Percentiles rank a stretch among this genome's conserved stretches.
These are phyloP conservation scores for Cephonodes hylas DNA, from an alignment of 2,888 invertebrate genomes.

Conservation along the genomic window DNA sequence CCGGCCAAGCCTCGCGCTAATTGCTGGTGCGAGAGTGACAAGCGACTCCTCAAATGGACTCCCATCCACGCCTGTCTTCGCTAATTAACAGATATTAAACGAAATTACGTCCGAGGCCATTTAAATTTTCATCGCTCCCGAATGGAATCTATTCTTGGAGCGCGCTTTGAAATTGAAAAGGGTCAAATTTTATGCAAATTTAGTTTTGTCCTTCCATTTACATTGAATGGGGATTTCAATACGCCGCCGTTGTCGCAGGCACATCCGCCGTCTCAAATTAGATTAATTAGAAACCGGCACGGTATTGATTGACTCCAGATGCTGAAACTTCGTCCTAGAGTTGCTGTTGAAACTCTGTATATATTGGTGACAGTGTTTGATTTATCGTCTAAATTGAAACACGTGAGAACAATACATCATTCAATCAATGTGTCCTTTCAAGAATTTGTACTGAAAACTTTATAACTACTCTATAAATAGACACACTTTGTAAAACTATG, in stretches of 20 bases:
- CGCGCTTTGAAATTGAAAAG: conserved; percentile 37
- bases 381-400: too few relatives aligned
- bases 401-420: too few relatives aligned
- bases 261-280: too few relatives aligned
- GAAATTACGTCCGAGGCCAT: conserved; percentile 43
- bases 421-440: too few relatives aligned
- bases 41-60: neutral
- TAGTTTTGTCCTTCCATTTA: conserved; percentile 40
- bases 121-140: conserved; percentile 48
- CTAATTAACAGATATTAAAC: conserved; percentile 47
- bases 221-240: conserved; percentile 23
- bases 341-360: neutral
- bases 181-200: conserved; percentile 44
- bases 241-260: neutral
- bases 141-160: conserved; percentile 26
- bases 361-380: neutral
- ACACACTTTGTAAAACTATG: too few relatives aligned
- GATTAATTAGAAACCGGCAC: neutral
- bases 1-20: neutral
- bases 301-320: neutral
- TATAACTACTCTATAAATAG: too few relatives aligned
- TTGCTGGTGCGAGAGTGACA: neutral
- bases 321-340: neutral
- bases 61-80: conserved; percentile 21
- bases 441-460: too few relatives aligned